Conservation (phyloP, 2,797 vertebrate genomes). For the Miichthys miiuy region DNA sequence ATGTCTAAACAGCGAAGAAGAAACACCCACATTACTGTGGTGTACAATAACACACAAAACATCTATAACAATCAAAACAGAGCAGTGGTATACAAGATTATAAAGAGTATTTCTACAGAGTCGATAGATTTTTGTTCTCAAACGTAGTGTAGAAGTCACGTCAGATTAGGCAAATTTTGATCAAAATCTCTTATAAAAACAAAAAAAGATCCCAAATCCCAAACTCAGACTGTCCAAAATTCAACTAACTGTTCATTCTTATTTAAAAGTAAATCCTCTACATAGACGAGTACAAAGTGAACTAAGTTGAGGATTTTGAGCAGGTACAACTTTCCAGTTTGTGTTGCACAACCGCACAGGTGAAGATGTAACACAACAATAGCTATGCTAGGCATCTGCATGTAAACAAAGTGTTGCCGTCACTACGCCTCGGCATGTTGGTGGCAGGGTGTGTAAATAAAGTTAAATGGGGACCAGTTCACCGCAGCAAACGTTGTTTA, state of each 20-base stretch:
- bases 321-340: slow-evolving; percentile 1
- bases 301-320: background rate
- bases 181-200: background rate
- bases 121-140: background rate
- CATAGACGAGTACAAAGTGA: slow-evolving; percentile 5
- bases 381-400: slow-evolving; percentile 9
- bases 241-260: background rate
- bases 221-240: background rate
- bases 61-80: background rate
- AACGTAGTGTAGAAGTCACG: slow-evolving; percentile 7
- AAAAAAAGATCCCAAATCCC: background rate
- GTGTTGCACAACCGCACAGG: slow-evolving; percentile 15
- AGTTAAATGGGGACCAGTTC: background rate
- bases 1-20: slow-evolving; percentile 21
- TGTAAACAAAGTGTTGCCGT: slow-evolving; percentile 33
- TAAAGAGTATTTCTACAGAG: background rate
- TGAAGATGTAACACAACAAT: slow-evolving; percentile 6
- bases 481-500: background rate
- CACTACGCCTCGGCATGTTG: background rate
- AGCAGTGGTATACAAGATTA: background rate
- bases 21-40: slow-evolving; percentile 7
- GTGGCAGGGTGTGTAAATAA: slow-evolving; percentile 22
- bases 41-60: slow-evolving; percentile 13
- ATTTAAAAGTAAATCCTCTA: background rate
- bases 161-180: background rate